Base-by-base conservation (phyloP, 2,113 vertebrate species). In the Alligator sinensis region DNA sequence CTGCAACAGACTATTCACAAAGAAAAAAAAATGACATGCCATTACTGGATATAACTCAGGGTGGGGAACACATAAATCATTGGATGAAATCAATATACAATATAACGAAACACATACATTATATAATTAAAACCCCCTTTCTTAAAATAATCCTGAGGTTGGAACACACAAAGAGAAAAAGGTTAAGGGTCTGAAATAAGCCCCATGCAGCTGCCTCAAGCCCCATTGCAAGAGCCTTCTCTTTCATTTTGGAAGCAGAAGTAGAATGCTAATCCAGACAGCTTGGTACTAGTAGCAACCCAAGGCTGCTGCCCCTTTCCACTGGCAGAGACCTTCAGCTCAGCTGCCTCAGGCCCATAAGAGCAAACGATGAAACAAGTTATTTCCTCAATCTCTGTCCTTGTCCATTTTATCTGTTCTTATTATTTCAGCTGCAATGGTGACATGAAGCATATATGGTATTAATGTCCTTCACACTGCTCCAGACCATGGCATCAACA, bases 11-110 rank as follows among this genome's bases (percentile, higher is more conserved):
- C 86, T 11, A 82, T 38, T 88, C 24, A 82, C 47, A 47, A 78
- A 21, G 57, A 70, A 28, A 63, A 80, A 59, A 3, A 72, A 78
- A 70, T 0, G 14, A n/a, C 9, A 0, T 13, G 34, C 15, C 76
- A 70, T n/a, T 76, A 77, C 30, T 47, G 60, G 74, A 17, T 1
- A 82, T 4, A 89, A 82, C 15, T 47, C 11, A 77, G 5, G 1
- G 5, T 0, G 54, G 34, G 28, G 55, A 57, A 55, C 66, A 60
- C 2, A 15, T 38, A 19, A 77, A 72, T n/a, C 77, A 59, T 1
- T 5, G n/a, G 58, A 34, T 3, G 19, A 30, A 19, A 68, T 24
- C 28, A 27, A 77, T 77, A 77, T 4, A 4, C 1, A 3, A 15
- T 14, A 54, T 24, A 57, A 77, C 11, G 27, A 82, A 91, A 80